A percentile compares a stretch with the other conserved stretches of the same genome.
Conservation (phyloP, 2,113 vertebrate genomes). For the Phylloscopus trochilus region DNA sequence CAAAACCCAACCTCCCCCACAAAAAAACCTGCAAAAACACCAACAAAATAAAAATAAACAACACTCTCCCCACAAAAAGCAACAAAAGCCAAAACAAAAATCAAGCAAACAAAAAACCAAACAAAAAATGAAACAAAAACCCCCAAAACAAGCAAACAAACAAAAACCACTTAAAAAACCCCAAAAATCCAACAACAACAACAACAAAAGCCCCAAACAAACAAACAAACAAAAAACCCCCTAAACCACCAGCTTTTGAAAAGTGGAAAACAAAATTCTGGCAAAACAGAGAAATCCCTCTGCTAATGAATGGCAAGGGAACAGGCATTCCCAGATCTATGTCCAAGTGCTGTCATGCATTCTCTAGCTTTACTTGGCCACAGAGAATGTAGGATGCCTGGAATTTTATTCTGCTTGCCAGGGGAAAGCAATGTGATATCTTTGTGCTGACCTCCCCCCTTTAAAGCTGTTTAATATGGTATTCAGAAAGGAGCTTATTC, state of each 20-base stretch:
- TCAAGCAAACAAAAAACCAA: neutral
- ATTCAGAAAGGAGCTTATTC: neutral
- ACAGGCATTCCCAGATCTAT: neutral
- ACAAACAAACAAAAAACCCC: neutral
- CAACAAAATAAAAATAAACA: neutral
- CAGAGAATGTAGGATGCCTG: neutral
- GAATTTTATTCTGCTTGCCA: neutral
- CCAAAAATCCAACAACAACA: too few relatives aligned
- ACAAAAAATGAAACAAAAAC: too few relatives aligned
- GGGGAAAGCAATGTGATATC: neutral
- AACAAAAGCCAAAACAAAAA: neutral
- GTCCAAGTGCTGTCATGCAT: neutral
- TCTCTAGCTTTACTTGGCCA: neutral
- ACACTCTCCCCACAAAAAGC: too few relatives aligned
- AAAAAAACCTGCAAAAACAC: neutral
- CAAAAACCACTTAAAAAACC: too few relatives aligned
- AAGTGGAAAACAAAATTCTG: neutral
- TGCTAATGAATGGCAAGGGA: neutral
- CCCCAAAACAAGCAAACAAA: neutral
- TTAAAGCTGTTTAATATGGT: neutral
- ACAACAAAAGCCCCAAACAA: neutral
- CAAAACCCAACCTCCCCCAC: too few relatives aligned
- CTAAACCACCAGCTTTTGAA: neutral
- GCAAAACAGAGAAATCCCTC: neutral
- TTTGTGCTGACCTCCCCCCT: neutral